Percentiles rank a stretch among this genome's conserved stretches.
These are phyloP conservation scores for Drosophila helvetica DNA, from an alignment of 2,888 invertebrate genomes.

Conservation along the genomic window DNA sequence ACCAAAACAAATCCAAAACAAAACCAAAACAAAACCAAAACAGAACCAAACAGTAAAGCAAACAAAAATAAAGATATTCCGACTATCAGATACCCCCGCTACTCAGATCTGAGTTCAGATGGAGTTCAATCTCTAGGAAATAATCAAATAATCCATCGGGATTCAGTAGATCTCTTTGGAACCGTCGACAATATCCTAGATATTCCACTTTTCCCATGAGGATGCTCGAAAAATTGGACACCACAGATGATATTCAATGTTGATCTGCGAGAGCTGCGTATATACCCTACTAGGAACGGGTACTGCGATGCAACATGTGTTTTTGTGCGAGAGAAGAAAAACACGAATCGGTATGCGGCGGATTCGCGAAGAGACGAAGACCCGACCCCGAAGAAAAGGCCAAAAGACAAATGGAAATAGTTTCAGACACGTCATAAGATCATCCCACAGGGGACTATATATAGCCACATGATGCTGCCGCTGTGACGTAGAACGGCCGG, in stretches of 20 bases:
- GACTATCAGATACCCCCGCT: neutral
- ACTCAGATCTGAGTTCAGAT: neutral
- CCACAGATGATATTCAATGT: too few species aligned
- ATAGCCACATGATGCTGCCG: slow-evolving; percentile 22
- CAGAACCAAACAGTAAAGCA: slow-evolving; percentile 23
- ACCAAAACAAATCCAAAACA: slow-evolving; percentile 33
- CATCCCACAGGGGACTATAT: slow-evolving; percentile 13
- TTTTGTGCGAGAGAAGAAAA: slow-evolving; percentile 1
- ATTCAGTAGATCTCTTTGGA: neutral
- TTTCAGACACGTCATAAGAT: slow-evolving; percentile 26
- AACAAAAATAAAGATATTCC: slow-evolving; percentile 4
- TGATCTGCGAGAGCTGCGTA: too few species aligned
- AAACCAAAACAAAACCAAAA: slow-evolving; percentile 31
- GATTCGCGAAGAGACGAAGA: too few species aligned
- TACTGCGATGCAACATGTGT: slow-evolving; percentile 27
- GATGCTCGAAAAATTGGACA: too few species aligned
- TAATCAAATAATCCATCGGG: neutral
- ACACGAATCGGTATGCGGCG: too few species aligned
- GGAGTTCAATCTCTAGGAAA: neutral
- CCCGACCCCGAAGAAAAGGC: slow-evolving; percentile 23
- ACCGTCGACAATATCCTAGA: neutral
- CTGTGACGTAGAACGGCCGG: slow-evolving; percentile 16
- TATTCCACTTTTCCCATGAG: neutral
- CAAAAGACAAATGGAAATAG: slow-evolving; percentile 30
- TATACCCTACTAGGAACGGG: too few species aligned